These are phyloP conservation scores for Melanchra persicariae DNA, from an alignment of 2,888 invertebrate genomes.

Conservation along the genomic window DNA sequence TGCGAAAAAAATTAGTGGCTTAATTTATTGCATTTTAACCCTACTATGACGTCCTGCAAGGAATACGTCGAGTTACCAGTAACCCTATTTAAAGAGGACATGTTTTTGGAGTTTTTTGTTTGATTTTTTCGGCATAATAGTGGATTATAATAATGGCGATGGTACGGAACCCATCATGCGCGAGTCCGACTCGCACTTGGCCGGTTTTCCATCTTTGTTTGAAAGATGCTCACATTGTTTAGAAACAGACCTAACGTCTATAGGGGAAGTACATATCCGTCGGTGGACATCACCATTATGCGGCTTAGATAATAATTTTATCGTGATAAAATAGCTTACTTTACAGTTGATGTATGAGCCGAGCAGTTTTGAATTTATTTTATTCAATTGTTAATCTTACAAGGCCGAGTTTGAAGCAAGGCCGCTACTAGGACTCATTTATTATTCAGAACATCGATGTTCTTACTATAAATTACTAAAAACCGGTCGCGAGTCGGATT, in stretches of 20 bases:
- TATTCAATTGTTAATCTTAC: background rate
- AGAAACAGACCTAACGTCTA: background rate
- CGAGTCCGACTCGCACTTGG: no score
- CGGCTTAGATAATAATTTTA: conserved; percentile 2
- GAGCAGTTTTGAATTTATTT: conserved; percentile 1
- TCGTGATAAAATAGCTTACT: conserved; percentile 16
- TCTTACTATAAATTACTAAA: background rate
- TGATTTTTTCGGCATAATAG: no score
- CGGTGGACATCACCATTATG: background rate
- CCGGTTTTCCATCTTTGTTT: background rate
- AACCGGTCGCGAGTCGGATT: no score
- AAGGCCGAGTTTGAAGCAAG: background rate
- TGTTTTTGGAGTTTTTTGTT: no score
- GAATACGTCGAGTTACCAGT: no score
- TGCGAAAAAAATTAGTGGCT: no score
- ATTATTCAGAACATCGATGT: background rate
- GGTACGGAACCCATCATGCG: no score
- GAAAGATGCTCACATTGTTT: background rate
- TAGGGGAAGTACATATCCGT: background rate
- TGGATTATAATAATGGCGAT: no score
- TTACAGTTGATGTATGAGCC: background rate
- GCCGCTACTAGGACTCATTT: background rate
- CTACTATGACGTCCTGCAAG: no score
- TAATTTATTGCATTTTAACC: no score
- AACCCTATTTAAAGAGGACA: no score